These are phyloP conservation scores for Muscina levida DNA, from an alignment of 2,888 invertebrate genomes.

Conservation along the genomic window DNA sequence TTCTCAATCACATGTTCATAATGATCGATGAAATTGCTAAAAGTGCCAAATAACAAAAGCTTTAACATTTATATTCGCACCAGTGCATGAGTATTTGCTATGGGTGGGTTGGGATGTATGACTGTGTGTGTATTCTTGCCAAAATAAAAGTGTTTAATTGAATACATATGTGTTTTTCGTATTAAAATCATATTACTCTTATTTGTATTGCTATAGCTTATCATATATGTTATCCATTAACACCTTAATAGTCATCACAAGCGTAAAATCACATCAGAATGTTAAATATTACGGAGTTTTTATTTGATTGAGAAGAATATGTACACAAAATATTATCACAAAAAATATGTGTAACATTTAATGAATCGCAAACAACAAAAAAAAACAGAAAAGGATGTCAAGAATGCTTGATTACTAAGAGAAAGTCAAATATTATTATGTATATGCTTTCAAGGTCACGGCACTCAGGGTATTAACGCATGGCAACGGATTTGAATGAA, in stretches of 20 bases:
- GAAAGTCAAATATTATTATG: slow-evolving; percentile 27
- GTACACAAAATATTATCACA: neutral
- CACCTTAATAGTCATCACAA: no score
- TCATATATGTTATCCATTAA: no score
- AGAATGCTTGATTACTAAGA: slow-evolving; percentile 18
- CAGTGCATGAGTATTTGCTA: no score
- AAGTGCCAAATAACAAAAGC: neutral
- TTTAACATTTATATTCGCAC: no score
- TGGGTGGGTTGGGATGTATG: neutral
- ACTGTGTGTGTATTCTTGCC: neutral
- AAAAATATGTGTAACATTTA: neutral
- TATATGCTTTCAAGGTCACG: neutral
- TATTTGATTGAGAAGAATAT: neutral
- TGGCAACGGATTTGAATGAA: no score
- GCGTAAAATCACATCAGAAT: no score
- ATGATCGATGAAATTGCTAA: slow-evolving; percentile 20
- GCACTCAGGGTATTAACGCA: no score
- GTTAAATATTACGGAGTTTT: no score
- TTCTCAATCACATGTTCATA: slow-evolving; percentile 21
- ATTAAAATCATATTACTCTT: slow-evolving; percentile 2
- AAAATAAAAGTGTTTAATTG: neutral
- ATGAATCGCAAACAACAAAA: neutral
- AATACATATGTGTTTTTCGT: no score
- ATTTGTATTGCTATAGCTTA: no score
- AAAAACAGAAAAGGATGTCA: neutral